A percentile compares a stretch with the other conserved stretches of the same genome.
Evolutionary conservation across 2,113 vertebrate species (phyloP).

Genomic region (Hydrochoerus hydrochaeris): DNA sequence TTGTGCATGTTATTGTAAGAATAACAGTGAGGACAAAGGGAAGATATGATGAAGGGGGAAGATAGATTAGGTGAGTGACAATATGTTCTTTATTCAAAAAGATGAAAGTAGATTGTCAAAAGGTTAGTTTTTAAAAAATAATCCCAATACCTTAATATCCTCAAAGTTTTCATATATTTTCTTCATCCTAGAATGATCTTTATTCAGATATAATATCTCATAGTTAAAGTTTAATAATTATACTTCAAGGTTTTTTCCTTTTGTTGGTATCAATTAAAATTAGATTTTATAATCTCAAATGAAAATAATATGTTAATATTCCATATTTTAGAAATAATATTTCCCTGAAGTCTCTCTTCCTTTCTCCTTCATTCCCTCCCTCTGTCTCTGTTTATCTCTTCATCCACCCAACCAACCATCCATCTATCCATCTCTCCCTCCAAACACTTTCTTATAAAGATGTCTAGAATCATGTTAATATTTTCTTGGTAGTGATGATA

Average conservation of each 20-base stretch:
- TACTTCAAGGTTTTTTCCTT: neutral
- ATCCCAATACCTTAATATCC: neutral
- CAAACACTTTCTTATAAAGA: neutral
- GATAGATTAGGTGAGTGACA: neutral
- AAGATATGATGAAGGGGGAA: neutral
- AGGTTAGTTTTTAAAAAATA: constrained; percentile 6
- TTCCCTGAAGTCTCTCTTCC: neutral
- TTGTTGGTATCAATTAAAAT: neutral
- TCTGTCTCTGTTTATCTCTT: neutral
- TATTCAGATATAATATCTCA: neutral
- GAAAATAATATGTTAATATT: neutral
- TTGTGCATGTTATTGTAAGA: neutral
- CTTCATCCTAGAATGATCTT: neutral
- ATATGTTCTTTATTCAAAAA: neutral
- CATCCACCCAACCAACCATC: neutral
- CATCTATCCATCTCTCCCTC: too few species aligned
- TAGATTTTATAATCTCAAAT: neutral
- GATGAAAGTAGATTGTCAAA: neutral
- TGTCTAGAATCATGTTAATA: neutral
- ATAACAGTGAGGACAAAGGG: neutral
- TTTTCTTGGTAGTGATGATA: neutral
- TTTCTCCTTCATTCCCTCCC: neutral
- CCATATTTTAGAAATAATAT: neutral
- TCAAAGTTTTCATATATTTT: constrained; percentile 14
- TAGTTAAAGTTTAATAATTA: neutral